Base-by-base conservation (phyloP, 2,113 vertebrate genomes). In the Boleophthalmus pectinirostris region DNA sequence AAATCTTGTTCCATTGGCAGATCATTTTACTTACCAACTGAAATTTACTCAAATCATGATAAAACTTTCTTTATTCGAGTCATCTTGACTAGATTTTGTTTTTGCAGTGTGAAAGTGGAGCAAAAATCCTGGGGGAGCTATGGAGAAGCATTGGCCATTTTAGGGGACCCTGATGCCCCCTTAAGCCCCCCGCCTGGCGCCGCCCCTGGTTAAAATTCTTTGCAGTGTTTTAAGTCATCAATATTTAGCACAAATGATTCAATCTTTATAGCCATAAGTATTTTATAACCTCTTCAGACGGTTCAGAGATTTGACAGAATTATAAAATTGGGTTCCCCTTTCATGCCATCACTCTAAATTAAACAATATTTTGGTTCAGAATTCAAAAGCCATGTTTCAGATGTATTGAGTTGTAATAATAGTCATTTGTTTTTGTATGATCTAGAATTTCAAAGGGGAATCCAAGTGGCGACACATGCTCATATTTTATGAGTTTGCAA, bases 171-270 rank as follows among this genome's bases (percentile, higher is more conserved):
- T 29, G 29, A 29, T 29, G 29, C 29, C 29, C 29, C 4, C n/a
- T n/a, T n/a, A n/a, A n/a, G n/a, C 4, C 29, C 29, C 29, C 29
- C 4, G 2, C 29, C 29, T 29, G 29, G 29, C 29, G 4, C 29
- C 4, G 29, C 29, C 29, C 29, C 29, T 29, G 4, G 38, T 69
- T n/a, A 24, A 9, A 74, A 33, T 45, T 2, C 57, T 80, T 66
- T 43, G 3, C 54, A 33, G 24, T 0, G 29, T 58, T 68, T n/a
- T n/a, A 71, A 68, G 21, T 73, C 63, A 15, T 20, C 18, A 80
- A 64, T 84, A 75, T 85, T 84, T 82, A 80, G 79, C 51, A 73
- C 49, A 57, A 57, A 80, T 58, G 71, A 88, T 54, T 85, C 72
- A 78, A 61, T 72, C 75, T 67, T 67, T 49, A 56, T 56, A 49